Base-by-base conservation (phyloP, 2,797 vertebrate genomes). In the Peromyscus aztecus region DNA sequence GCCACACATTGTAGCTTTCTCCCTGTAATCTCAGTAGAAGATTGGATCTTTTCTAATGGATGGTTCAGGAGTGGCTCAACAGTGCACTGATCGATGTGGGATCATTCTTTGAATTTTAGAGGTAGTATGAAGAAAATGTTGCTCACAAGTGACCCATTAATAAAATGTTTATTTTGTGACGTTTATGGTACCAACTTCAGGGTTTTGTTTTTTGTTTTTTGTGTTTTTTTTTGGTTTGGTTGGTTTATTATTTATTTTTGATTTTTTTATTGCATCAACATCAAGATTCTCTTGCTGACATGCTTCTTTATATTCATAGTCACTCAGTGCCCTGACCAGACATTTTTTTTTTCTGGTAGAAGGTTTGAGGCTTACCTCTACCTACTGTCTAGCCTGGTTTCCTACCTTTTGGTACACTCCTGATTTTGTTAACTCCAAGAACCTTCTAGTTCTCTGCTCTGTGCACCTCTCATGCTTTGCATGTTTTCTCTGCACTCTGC, bases 101-200 rank as follows among this genome's bases (percentile, higher is more conserved):
- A 16, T 78, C n/a, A 17, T 52, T 40, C 96, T 87, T 84, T 73
- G 11, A 63, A 69, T 75, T 91, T 90, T 84, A 65, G 94, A 71
- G 46, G 37, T 37, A 87, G 19, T 27, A 34, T 77, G 80, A 34
- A 89, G 40, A 93, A 81, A 86, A 37, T 37, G 59, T 52, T 84
- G 21, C 21, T 37, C 21, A 78, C 13, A 80, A 71, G 19, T 89
- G 27, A 40, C 24, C 12, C n/a, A 19, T 92, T 73, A 52, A 78
- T 84, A 76, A 90, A 88, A 57, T 21, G 27, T 80, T 71, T 77
- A 34, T 67, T 31, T 82, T 55, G 73, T 1, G 37, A 2, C 27
- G n/a, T 23, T 89, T 34, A 24, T 55, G 27, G 11, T 31, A 29
- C 31, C 88, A 37, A 59, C 67, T 63, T 91, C 6, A 91, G 37